A percentile compares a stretch with the other conserved stretches of the same genome.
These are phyloP conservation scores for Macrophya annulata DNA, from an alignment of 2,888 invertebrate genomes.

Conservation along the genomic window DNA sequence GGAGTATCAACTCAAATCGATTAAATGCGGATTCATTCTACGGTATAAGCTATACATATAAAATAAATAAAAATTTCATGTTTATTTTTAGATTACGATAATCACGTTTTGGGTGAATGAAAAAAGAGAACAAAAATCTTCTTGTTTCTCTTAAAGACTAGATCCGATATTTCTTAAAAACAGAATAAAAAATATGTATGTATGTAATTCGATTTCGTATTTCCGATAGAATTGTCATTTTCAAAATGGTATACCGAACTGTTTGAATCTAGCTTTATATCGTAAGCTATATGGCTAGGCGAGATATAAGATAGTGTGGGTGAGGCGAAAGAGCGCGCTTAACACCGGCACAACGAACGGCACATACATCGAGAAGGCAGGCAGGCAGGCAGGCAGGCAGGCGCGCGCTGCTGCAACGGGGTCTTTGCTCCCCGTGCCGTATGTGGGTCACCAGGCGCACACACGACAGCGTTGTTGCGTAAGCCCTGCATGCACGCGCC, in stretches of 20 bases:
- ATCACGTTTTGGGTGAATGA: not conserved
- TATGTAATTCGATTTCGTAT: not conserved
- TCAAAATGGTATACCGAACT: not conserved
- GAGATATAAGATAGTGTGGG: conserved; percentile 55
- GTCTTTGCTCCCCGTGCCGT: conserved; percentile 79
- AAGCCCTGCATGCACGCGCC: conserved; percentile 77
- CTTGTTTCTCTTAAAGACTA: too few relatives aligned
- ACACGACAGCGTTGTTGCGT: conserved; percentile 78
- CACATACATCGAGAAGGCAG: not conserved
- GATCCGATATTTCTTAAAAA: not conserved
- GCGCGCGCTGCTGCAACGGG: conserved; percentile 72
- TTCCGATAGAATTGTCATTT: not conserved
- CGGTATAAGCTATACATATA: not conserved
- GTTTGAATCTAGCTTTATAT: conserved; percentile 31
- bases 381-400: not conserved
- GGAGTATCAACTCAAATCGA: not conserved
- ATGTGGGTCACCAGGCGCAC: conserved; percentile 80
- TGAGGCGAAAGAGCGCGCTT: conserved; percentile 53
- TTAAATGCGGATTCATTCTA: not conserved
- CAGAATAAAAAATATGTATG: not conserved
- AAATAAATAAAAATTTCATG: not conserved
- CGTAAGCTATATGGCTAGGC: conserved; percentile 24
- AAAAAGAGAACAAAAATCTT: too few relatives aligned
- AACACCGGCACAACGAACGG: conserved; percentile 34
- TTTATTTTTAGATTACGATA: not conserved